Evolutionary conservation across 2,113 vertebrate species (phyloP).

Genomic region (Coracopsis vasa): DNA sequence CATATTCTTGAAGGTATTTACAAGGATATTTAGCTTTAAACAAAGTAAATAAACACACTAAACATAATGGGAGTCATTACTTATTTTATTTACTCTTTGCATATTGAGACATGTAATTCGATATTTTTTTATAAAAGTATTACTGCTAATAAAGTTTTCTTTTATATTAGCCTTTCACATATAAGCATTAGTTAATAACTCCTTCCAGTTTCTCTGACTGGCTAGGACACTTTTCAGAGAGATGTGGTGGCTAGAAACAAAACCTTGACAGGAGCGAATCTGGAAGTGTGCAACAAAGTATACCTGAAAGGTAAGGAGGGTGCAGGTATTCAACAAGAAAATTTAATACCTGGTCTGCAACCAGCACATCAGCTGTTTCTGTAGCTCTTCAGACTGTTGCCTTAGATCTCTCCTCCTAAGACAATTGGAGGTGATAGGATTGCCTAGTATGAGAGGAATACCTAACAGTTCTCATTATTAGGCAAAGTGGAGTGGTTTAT

Average conservation of each 20-base stretch:
- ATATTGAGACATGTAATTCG: background rate
- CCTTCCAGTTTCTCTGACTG: background rate
- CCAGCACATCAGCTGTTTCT: background rate
- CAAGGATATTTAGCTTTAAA: background rate
- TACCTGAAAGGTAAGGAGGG: background rate
- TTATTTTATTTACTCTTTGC: background rate
- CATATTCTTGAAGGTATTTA: background rate
- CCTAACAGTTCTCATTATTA: background rate
- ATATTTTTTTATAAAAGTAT: background rate
- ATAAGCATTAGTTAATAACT: background rate
- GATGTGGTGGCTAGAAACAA: background rate
- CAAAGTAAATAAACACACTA: background rate
- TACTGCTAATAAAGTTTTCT: background rate
- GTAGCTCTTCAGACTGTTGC: background rate
- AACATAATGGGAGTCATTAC: background rate
- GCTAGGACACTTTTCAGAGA: background rate
- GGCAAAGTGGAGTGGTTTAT: background rate
- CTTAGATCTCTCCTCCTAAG: background rate
- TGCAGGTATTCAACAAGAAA: background rate
- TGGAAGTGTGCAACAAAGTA: background rate
- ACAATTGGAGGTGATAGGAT: background rate
- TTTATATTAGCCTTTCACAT: background rate
- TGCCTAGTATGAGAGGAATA: background rate
- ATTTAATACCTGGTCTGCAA: background rate
- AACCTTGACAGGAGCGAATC: accelerated